Conservation (phyloP, 2,797 vertebrate species). For the Scolopax bukidnonensis region DNA sequence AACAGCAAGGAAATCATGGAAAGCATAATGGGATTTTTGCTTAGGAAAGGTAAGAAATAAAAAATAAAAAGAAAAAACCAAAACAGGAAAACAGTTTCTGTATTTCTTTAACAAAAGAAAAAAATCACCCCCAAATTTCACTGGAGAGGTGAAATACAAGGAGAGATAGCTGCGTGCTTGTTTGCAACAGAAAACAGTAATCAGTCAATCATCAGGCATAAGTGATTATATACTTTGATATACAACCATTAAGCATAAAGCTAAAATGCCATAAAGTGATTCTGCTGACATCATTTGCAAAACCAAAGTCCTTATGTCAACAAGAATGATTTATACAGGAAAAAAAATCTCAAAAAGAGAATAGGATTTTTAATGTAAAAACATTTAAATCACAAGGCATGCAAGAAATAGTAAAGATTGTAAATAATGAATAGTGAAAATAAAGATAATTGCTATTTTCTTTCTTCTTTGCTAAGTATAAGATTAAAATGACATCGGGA, state of each 20-base stretch:
- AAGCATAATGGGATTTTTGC: constrained; percentile 15
- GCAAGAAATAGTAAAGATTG: neutral
- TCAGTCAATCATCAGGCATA: constrained; percentile 70
- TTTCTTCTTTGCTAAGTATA: neutral
- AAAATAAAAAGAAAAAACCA: constrained; percentile 19
- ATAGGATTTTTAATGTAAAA: neutral
- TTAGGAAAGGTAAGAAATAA: constrained; percentile 60
- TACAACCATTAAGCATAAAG: constrained; percentile 56
- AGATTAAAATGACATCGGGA: neutral
- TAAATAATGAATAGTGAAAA: constrained; percentile 7
- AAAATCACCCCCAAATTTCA: constrained; percentile 42
- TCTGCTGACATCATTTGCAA: constrained; percentile 23
- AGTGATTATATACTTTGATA: constrained; percentile 51
- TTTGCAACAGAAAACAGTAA: constrained; percentile 57
- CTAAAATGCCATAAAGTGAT: constrained; percentile 43
- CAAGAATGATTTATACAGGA: neutral
- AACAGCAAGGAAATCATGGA: constrained; percentile 20
- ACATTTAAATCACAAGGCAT: neutral
- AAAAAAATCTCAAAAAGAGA: neutral
- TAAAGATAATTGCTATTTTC: constrained; percentile 12
- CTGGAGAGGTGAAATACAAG: constrained; percentile 53
- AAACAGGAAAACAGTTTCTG: neutral
- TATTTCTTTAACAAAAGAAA: constrained; percentile 49
- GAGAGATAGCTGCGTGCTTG: constrained; percentile 8
- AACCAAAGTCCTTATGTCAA: constrained; percentile 11